phyloP scores from a whole-genome alignment of 64 coral and sea anemone species.

The Stichodactyla mertensii region DNA sequence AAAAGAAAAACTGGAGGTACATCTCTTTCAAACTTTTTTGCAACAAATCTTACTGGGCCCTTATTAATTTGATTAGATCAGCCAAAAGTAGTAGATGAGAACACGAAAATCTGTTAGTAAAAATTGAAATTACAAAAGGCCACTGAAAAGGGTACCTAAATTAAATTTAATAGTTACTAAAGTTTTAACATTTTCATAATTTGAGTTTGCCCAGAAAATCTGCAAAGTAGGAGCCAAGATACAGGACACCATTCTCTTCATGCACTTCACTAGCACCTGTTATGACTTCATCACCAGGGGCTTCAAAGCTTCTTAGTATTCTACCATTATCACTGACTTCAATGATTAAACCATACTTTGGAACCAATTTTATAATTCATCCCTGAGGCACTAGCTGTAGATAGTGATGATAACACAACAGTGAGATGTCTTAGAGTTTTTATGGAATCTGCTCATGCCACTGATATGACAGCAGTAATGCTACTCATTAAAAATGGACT shows the following conservation, averaged over 20 bases:
- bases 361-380: constrained; percentile 21
- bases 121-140: neutral
- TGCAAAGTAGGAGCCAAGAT: constrained; percentile 52
- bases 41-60: too few species aligned
- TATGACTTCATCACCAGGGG: constrained; percentile 38
- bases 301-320: constrained; percentile 59
- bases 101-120: neutral
- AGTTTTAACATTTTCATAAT: constrained; percentile 23
- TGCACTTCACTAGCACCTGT: constrained; percentile 75
- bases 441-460: too few species aligned
- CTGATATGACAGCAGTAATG: too few species aligned
- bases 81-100: too few species aligned
- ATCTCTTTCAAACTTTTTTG: too few species aligned
- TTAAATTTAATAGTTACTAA: neutral
- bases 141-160: neutral
- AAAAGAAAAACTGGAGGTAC: too few species aligned
- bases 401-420: neutral
- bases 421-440: neutral
- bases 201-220: constrained; percentile 54
- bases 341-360: constrained; percentile 54
- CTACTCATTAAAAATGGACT: too few species aligned
- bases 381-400: constrained; percentile 41
- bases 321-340: constrained; percentile 70
- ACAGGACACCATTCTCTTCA: constrained; percentile 60
- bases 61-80: too few species aligned